phyloP scores from a whole-genome alignment of 1,140 invertebrate species.

The Uloborus diversus region DNA sequence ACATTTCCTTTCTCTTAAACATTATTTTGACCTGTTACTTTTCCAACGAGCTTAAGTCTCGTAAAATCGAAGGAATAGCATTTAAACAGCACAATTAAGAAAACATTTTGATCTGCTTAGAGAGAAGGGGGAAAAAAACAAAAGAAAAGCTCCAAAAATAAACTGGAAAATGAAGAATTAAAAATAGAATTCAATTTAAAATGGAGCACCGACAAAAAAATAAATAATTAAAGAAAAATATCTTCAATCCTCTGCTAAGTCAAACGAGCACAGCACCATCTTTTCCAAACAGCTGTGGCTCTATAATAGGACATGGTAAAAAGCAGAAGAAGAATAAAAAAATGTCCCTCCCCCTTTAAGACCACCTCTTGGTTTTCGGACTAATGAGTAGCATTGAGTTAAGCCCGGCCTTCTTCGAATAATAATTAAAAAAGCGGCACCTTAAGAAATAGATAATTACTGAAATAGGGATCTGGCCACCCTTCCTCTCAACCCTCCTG shows the following conservation, averaged over 20 bases:
- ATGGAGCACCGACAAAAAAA: background rate
- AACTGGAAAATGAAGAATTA: background rate
- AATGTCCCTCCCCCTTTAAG: slow-evolving; percentile 5
- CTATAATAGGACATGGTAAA: background rate
- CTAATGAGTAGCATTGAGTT: slow-evolving; percentile 38
- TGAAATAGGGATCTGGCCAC: slow-evolving; percentile 30
- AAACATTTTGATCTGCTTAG: too few relatives aligned
- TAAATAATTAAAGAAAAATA: background rate
- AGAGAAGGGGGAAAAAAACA: too few relatives aligned
- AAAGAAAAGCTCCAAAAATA: background rate
- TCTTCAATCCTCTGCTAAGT: background rate
- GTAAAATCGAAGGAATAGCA: too few relatives aligned
- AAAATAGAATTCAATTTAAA: slow-evolving; percentile 21
- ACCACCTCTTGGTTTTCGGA: slow-evolving; percentile 10
- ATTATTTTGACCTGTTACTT: too few relatives aligned
- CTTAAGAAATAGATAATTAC: slow-evolving; percentile 55
- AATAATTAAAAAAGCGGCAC: slow-evolving; percentile 52
- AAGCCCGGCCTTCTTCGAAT: slow-evolving; percentile 29
- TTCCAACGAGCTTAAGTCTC: too few relatives aligned
- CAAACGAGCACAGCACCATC: slow-evolving; percentile 1
- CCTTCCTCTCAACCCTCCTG: background rate
- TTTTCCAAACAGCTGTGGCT: slow-evolving; percentile 25
- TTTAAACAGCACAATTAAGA: too few relatives aligned
- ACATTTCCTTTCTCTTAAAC: too few relatives aligned
- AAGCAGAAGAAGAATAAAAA: background rate